phyloP scores from a whole-genome alignment of 2,113 vertebrate species.

The Mugil cephalus region DNA sequence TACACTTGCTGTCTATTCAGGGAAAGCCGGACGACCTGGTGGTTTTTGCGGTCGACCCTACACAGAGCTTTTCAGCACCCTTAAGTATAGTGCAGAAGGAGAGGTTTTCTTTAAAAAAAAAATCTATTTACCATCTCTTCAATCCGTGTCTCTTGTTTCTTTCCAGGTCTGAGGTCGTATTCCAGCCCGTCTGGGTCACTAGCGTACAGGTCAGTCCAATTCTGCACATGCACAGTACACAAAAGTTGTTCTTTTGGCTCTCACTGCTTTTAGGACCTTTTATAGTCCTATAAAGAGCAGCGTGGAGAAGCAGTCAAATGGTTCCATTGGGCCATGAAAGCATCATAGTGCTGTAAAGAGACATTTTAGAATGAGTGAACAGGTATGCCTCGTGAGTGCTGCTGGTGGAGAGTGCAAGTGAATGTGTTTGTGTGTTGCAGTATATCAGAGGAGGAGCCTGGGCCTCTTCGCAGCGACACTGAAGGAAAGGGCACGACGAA shows the following conservation, averaged over 20 bases:
- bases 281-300: constrained; percentile 38
- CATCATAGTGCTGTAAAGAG: constrained; percentile 22
- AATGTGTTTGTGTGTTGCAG: constrained; percentile 72
- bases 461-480: constrained; percentile 85
- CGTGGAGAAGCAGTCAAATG: constrained; percentile 9
- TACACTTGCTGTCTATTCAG: neutral
- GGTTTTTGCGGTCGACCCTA: neutral
- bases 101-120: neutral
- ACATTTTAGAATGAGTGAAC: constrained; percentile 16
- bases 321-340: constrained; percentile 5
- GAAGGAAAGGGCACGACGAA: constrained; percentile 90
- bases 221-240: constrained; percentile 2
- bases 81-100: neutral
- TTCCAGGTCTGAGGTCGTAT: constrained; percentile 86
- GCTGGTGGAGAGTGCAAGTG: constrained; percentile 11
- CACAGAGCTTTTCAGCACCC: neutral
- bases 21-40: neutral
- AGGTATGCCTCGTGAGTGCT: constrained; percentile 14
- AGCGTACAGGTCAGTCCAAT: constrained; percentile 88
- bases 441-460: constrained; percentile 92
- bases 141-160: constrained; percentile 44
- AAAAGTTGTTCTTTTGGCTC: constrained; percentile 1
- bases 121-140: neutral
- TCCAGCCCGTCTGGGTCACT: constrained; percentile 82
- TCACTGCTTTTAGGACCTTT: constrained; percentile 11